Percentiles rank a stretch among this genome's conserved stretches.
phyloP scores from a whole-genome alignment of 2,797 vertebrate species.

The Poecile montanus region DNA sequence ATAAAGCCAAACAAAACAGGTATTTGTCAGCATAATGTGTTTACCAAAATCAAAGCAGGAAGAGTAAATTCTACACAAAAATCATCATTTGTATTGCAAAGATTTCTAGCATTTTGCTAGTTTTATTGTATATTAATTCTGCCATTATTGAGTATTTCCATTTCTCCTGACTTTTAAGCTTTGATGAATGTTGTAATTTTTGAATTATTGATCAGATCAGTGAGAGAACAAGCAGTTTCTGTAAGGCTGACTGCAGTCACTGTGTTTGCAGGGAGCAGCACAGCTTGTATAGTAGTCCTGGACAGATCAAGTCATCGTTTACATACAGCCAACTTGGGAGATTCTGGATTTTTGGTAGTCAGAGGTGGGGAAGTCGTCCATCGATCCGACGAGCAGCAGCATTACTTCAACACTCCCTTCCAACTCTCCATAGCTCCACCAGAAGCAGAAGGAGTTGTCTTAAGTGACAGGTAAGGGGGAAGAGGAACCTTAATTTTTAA shows the following conservation, averaged over 20 bases:
- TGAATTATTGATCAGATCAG: rapidly evolving
- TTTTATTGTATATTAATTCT: background rate
- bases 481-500: background rate
- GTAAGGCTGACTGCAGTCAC: background rate
- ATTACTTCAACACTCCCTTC: constrained; percentile 99
- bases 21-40: constrained; percentile 31
- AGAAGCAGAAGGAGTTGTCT: constrained; percentile 90
- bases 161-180: background rate
- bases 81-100: background rate
- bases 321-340: constrained; percentile 95
- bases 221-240: background rate
- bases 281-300: constrained; percentile 94
- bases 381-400: constrained; percentile 97
- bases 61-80: background rate
- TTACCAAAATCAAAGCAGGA: constrained; percentile 19
- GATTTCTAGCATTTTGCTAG: background rate
- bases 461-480: constrained; percentile 91
- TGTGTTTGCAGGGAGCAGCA: constrained; percentile 90
- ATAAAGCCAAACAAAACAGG: constrained; percentile 55
- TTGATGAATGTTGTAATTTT: background rate
- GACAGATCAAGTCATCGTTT: constrained; percentile 93
- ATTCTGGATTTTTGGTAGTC: constrained; percentile 96
- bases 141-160: background rate
- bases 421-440: constrained; percentile 96
- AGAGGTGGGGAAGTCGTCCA: constrained; percentile 96